Base-by-base conservation (phyloP, 2,888 invertebrate genomes). In the Philereme vetulata region DNA sequence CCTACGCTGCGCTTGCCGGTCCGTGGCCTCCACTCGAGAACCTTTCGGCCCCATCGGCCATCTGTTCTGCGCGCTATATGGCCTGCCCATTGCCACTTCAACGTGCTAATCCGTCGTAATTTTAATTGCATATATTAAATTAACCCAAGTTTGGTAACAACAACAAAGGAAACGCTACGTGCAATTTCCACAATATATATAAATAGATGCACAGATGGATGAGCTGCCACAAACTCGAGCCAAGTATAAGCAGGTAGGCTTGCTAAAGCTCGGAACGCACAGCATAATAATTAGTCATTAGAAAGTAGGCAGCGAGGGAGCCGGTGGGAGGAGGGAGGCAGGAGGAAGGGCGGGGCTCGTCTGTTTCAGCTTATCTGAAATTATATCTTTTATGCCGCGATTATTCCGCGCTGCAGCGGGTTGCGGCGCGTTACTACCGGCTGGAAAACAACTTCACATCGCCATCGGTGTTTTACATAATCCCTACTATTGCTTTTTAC, bases 231-330 rank as follows among this genome's bases (percentile, higher is more conserved):
- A 76, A 68, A 82, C 78, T 75, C 74, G 75, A 76, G 74, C 43
- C 48, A 58, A 57, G 63, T 63, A 79, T 75, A 76, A 78, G 81
- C 82, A 81, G 80, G 83, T 84, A 84, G 82, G 81, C 78, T 78
- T 70, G 88, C 83, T 88, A 84, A 90, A 88, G 88, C 90, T 90
- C 81, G 86, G 81, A 90, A 90, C 90, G 90, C 90, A 91, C 89
- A 90, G 91, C 91, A 92, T 92, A 92, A 92, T 92, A 92, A 91
- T 92, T 92, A 92, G 92, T 92, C 92, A 92, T 92, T 92, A 92
- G 92, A 90, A 91, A 90, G 91, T 90, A 90, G 91, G 89, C 82
- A 90, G 88, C 78, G 77, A 80, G 82, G 84, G 83, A 74, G 79
- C 72, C 70, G 72, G 71, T 69, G 76, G 80, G 72, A 67, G 76